Conservation (phyloP, 2,888 invertebrate genomes). For the Drosophila demipolita region DNA sequence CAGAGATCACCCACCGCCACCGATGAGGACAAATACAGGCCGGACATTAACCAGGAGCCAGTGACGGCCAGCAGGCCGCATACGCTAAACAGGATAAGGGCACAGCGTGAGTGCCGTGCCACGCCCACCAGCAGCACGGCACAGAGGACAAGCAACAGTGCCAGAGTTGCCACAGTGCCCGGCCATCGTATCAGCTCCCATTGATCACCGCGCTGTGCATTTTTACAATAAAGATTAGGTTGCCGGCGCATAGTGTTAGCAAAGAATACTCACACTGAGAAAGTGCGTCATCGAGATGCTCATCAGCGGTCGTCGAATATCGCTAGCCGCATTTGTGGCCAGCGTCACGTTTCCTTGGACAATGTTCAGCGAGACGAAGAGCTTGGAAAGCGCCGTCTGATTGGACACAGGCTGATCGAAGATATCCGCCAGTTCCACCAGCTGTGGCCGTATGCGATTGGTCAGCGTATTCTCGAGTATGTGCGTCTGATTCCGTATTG, state of each 20-base stretch:
- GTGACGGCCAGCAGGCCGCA: constrained; percentile 94
- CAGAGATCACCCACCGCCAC: constrained; percentile 95
- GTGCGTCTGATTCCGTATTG: constrained; percentile 93
- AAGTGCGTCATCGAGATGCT: constrained; percentile 89
- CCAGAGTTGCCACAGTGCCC: constrained; percentile 94
- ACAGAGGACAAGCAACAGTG: constrained; percentile 93
- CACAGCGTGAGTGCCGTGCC: constrained; percentile 94
- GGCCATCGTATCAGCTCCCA: constrained; percentile 94
- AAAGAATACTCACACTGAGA: constrained; percentile 83
- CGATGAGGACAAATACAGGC: constrained; percentile 93
- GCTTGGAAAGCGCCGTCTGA: constrained; percentile 90
- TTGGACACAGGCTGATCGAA: constrained; percentile 92
- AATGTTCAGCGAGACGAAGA: constrained; percentile 89
- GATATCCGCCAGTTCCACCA: constrained; percentile 90
- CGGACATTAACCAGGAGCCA: constrained; percentile 95
- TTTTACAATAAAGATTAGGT: constrained; percentile 10
- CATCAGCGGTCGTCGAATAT: constrained; percentile 90
- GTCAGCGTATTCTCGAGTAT: constrained; percentile 91
- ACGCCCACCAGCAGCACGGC: constrained; percentile 95
- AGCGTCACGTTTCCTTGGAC: constrained; percentile 91
- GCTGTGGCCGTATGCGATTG: constrained; percentile 89
- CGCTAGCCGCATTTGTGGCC: constrained; percentile 91
- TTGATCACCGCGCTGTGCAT: constrained; percentile 88
- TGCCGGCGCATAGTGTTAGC: background rate
- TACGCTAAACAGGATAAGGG: constrained; percentile 95